These are phyloP conservation scores for Paracentrotus lividus DNA, from an alignment of 53 echinoderm and acorn worm genomes.

Conservation along the genomic window DNA sequence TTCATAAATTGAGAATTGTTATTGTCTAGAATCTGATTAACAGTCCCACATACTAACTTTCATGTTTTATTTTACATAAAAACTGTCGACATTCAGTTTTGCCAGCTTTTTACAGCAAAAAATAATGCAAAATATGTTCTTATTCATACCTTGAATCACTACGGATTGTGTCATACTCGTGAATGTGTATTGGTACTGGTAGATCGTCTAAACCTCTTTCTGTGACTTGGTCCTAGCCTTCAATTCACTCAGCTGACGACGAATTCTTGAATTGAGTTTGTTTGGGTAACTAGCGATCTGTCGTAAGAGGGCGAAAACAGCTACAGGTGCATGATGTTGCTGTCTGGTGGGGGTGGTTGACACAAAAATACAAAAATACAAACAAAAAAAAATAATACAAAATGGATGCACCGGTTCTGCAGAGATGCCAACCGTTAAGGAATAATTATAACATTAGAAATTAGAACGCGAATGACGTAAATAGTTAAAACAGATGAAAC, in stretches of 20 bases:
- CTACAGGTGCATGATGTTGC: too few species aligned
- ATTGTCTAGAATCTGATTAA: too few species aligned
- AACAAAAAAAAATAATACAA: too few species aligned
- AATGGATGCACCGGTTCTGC: too few species aligned
- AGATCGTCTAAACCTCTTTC: background rate
- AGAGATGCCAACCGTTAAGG: too few species aligned
- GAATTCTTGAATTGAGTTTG: background rate
- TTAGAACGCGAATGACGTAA: too few species aligned
- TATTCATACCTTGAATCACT: conserved; percentile 17
- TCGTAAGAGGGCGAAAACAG: background rate
- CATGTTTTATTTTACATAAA: background rate
- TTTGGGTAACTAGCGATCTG: background rate
- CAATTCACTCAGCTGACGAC: background rate
- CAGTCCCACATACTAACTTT: conserved; percentile 5
- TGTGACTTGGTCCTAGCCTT: background rate
- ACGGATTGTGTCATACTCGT: conserved; percentile 17
- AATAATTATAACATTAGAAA: too few species aligned
- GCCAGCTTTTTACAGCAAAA: background rate
- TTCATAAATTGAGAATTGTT: too few species aligned
- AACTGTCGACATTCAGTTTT: too few species aligned
- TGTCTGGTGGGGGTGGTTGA: too few species aligned
- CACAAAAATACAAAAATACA: too few species aligned
- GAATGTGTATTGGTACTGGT: background rate
- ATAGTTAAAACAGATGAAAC: too few species aligned
- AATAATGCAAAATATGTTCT: background rate